Evolutionary conservation across 2,888 invertebrate species (phyloP).

Genomic region (Abscondita cerata): DNA sequence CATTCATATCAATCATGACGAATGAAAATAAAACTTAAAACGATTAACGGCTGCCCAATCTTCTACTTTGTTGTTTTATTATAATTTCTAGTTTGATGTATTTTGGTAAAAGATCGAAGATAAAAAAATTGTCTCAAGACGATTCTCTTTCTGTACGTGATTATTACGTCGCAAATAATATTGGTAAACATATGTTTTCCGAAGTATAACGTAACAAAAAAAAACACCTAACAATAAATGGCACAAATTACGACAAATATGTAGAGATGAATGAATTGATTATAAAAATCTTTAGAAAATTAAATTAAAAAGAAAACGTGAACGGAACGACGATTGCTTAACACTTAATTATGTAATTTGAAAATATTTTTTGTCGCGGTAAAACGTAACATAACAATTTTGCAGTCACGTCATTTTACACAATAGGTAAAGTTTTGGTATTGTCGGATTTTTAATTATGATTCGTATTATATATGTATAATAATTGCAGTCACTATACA

Average conservation of each 20-base stretch:
- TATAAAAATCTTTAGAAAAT: slow-evolving; percentile 13
- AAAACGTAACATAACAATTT: slow-evolving; percentile 36
- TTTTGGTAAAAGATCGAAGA: neutral
- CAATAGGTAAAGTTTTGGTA: slow-evolving; percentile 42
- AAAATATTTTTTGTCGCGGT: slow-evolving; percentile 20
- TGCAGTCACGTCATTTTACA: slow-evolving; percentile 41
- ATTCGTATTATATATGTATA: slow-evolving; percentile 22
- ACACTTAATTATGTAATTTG: slow-evolving; percentile 16
- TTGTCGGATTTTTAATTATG: slow-evolving; percentile 48
- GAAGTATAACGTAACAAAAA: slow-evolving; percentile 14
- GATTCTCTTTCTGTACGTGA: slow-evolving; percentile 6
- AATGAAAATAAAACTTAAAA: slow-evolving; percentile 19
- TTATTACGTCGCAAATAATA: neutral
- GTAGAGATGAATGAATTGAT: neutral
- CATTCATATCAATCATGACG: slow-evolving; percentile 22
- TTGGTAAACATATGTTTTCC: slow-evolving; percentile 10
- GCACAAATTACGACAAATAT: slow-evolving; percentile 31
- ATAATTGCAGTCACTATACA: slow-evolving; percentile 20
- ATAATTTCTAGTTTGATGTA: neutral
- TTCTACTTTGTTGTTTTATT: neutral
- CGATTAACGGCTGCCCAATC: neutral
- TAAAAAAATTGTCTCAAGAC: neutral
- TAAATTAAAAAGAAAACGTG: slow-evolving; percentile 2
- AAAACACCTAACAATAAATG: slow-evolving; percentile 34
- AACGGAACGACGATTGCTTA: slow-evolving; percentile 39